phyloP scores from a whole-genome alignment of 2,888 invertebrate species.

The Drosophila imparisetae region DNA sequence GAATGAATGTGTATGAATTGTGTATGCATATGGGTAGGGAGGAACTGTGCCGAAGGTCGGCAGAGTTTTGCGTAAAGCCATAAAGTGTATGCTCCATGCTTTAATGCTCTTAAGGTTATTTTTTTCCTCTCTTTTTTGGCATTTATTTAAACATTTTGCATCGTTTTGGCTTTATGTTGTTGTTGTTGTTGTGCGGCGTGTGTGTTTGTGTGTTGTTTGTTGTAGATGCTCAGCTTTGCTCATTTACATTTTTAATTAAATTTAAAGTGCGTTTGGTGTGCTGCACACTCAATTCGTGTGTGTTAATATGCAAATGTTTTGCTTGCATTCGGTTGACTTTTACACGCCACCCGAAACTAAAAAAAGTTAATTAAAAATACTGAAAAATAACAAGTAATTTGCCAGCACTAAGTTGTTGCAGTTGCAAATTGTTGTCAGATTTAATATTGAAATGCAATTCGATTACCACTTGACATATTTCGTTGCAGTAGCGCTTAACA shows the following conservation, averaged over 20 bases:
- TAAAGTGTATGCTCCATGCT: constrained; percentile 64
- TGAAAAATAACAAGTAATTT: not conserved
- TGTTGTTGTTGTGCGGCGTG: not conserved
- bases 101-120: constrained; percentile 40
- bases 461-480: not conserved
- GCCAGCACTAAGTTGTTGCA: not conserved
- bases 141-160: constrained; percentile 34
- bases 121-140: constrained; percentile 33
- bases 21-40: not conserved
- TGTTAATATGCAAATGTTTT: constrained; percentile 48
- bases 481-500: not conserved
- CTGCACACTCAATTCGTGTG: constrained; percentile 24
- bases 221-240: constrained; percentile 45
- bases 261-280: constrained; percentile 56
- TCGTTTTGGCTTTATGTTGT: constrained; percentile 20
- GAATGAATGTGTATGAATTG: not conserved
- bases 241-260: constrained; percentile 77
- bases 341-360: not conserved
- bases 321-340: constrained; percentile 25
- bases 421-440: not conserved
- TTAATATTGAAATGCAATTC: constrained; percentile 5
- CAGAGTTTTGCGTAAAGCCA: constrained; percentile 35
- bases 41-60: not conserved
- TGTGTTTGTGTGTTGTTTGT: constrained; percentile 19
- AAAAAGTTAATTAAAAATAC: not conserved